Conservation (phyloP, 2,888 invertebrate genomes). For the Cyrtodaria siliqua region DNA sequence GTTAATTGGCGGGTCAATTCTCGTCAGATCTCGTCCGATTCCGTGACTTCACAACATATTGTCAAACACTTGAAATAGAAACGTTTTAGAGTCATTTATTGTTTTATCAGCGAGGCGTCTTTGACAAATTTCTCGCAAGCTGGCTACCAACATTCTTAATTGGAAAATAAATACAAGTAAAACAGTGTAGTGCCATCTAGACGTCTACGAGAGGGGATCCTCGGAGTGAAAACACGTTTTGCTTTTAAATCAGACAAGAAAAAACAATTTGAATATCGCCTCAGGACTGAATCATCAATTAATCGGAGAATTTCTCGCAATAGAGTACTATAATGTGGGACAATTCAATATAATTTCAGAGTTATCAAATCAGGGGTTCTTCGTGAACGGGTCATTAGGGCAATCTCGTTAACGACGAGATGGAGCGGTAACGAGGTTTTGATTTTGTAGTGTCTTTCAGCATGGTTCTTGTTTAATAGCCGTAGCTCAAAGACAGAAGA, state of each 20-base stretch:
- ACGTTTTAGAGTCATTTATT: neutral
- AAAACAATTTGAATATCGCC: slow-evolving; percentile 10
- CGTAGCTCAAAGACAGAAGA: too few relatives aligned
- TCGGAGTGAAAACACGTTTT: too few relatives aligned
- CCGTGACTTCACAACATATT: too few relatives aligned
- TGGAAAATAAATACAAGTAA: slow-evolving; percentile 55
- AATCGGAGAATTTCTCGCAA: slow-evolving; percentile 18
- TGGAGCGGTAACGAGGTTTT: too few relatives aligned
- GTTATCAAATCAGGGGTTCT: slow-evolving; percentile 51
- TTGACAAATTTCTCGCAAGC: neutral
- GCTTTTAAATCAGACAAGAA: too few relatives aligned
- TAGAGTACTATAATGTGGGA: slow-evolving; percentile 30
- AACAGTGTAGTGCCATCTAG: slow-evolving; percentile 27
- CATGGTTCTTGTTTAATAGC: too few relatives aligned
- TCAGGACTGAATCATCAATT: slow-evolving; percentile 39
- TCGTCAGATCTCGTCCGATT: too few relatives aligned
- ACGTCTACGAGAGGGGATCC: neutral
- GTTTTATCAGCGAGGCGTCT: slow-evolving; percentile 2
- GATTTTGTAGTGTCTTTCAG: too few relatives aligned
- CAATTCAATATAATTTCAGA: slow-evolving; percentile 53
- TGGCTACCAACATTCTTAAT: slow-evolving; percentile 12
- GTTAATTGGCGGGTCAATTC: too few relatives aligned
- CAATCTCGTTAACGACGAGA: slow-evolving; percentile 40
- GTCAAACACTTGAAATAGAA: too few relatives aligned
- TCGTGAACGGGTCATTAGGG: slow-evolving; percentile 36